Percentiles rank a stretch among this genome's conserved stretches.
These are phyloP conservation scores for Neosilurus mollespiculum DNA, from an alignment of 2,797 vertebrate genomes.

Conservation along the genomic window DNA sequence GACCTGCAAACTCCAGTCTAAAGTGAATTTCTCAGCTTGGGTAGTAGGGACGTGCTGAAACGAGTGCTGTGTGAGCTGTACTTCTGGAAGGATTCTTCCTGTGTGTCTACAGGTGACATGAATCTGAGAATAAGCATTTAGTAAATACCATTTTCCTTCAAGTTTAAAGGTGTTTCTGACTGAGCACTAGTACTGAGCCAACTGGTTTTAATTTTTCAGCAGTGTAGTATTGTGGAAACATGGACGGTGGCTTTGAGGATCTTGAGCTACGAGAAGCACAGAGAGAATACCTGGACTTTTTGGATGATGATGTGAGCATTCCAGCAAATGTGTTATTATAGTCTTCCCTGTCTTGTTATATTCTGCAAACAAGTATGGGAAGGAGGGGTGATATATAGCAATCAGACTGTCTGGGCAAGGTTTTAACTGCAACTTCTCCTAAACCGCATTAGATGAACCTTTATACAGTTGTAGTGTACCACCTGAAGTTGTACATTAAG, in stretches of 20 bases:
- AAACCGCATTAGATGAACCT: too few relatives aligned
- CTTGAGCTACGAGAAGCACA: slow-evolving; percentile 67
- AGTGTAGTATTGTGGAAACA: slow-evolving; percentile 20
- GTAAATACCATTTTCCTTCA: neutral
- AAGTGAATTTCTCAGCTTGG: neutral
- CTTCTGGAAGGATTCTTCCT: neutral
- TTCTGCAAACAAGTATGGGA: too few relatives aligned
- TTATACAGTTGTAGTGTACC: too few relatives aligned
- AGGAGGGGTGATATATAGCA: too few relatives aligned
- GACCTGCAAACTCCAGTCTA: slow-evolving; percentile 15
- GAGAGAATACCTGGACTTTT: slow-evolving; percentile 68
- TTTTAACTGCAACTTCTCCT: too few relatives aligned
- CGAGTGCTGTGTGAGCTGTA: neutral
- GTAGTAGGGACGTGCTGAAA: neutral
- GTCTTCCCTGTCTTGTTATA: neutral
- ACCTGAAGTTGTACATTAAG: too few relatives aligned
- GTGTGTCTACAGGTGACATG: neutral
- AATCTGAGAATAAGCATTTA: neutral
- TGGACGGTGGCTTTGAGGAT: slow-evolving; percentile 64
- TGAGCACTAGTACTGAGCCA: neutral
- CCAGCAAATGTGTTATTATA: neutral
- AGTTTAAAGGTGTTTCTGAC: neutral
- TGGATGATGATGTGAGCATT: slow-evolving; percentile 67
- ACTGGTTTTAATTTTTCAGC: neutral
- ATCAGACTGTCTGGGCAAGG: too few relatives aligned